phyloP scores from a whole-genome alignment of 2,113 vertebrate species.

The Microcebus jonahi region DNA sequence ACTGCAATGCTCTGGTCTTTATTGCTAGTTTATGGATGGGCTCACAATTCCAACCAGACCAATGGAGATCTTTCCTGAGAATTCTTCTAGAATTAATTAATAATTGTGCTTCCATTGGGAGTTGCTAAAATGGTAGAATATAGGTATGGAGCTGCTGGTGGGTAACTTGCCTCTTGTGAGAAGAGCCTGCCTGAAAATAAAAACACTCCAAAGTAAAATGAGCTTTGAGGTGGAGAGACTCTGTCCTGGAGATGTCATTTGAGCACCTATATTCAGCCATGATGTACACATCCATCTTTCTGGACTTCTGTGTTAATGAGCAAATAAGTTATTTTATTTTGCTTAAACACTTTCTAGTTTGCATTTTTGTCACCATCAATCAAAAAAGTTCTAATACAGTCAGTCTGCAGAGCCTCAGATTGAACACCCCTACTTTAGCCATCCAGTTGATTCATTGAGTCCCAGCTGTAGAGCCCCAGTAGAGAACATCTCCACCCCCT shows the following conservation, averaged over 20 bases:
- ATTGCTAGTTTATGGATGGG: not conserved
- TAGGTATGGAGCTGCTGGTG: not conserved
- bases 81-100: constrained; percentile 25
- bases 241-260: not conserved
- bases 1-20: not conserved
- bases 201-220: not conserved
- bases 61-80: not conserved
- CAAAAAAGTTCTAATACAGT: not conserved
- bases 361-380: not conserved
- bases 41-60: not conserved
- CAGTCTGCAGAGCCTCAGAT: not conserved
- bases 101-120: not conserved
- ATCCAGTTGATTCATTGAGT: not conserved
- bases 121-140: not conserved
- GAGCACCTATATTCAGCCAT: not conserved
- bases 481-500: not conserved
- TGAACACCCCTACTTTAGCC: not conserved
- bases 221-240: not conserved
- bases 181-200: not conserved
- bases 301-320: not conserved
- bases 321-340: not conserved
- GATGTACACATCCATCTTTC: not conserved
- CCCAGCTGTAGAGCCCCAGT: not conserved
- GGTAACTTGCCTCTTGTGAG: not conserved
- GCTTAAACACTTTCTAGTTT: not conserved